Conservation (phyloP, 2,888 invertebrate species). For the Emmelina monodactyla region DNA sequence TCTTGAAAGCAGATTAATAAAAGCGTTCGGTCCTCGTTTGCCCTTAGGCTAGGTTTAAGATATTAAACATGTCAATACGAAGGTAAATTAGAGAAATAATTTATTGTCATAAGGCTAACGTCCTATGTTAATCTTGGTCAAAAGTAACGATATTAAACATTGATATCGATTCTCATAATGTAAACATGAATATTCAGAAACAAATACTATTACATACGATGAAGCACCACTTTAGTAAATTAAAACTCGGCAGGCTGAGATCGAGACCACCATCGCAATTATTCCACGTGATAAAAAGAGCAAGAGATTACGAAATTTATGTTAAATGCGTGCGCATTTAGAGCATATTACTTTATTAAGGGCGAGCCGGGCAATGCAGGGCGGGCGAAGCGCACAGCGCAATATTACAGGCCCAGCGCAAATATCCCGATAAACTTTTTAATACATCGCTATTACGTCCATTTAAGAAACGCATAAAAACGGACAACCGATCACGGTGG, state of each 20-base stretch:
- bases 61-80: constrained; percentile 20
- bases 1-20: background rate
- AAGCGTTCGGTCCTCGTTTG: background rate
- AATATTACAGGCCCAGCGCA: constrained; percentile 32
- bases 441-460: constrained; percentile 54
- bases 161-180: too few relatives aligned
- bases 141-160: too few relatives aligned
- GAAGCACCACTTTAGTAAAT: constrained; percentile 48
- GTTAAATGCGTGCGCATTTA: constrained; percentile 61
- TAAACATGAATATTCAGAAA: too few relatives aligned
- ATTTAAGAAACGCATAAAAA: constrained; percentile 51
- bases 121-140: too few relatives aligned
- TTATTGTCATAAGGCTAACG: constrained; percentile 2
- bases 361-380: constrained; percentile 49
- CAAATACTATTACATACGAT: too few relatives aligned
- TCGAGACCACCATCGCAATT: constrained; percentile 55
- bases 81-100: constrained; percentile 29
- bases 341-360: constrained; percentile 64
- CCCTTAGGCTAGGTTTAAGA: background rate
- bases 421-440: constrained; percentile 48
- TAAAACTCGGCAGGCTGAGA: constrained; percentile 46
- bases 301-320: constrained; percentile 52
- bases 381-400: constrained; percentile 40
- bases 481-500: constrained; percentile 34
- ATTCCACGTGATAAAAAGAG: constrained; percentile 57